Evolutionary conservation across 1,140 invertebrate genomes (phyloP).

Genomic region (Kradibia gibbosae): DNA sequence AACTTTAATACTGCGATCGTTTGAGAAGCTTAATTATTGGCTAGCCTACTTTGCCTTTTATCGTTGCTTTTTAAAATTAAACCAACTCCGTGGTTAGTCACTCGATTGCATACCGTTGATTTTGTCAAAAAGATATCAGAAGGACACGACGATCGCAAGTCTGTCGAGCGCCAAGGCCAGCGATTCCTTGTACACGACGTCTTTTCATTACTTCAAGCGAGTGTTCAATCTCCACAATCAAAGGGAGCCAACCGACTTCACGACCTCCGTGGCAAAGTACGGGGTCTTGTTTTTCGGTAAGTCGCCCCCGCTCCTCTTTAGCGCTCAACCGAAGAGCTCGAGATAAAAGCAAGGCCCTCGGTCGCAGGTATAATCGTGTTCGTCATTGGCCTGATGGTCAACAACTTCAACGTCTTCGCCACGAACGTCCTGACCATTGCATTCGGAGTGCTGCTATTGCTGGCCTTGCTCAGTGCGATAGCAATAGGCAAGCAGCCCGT

Average conservation of each 20-base stretch:
- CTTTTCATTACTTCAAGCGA: constrained; percentile 60
- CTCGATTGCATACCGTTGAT: too few species aligned
- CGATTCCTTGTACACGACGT: constrained; percentile 46
- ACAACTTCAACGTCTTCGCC: constrained; percentile 31
- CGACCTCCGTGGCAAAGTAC: constrained; percentile 75
- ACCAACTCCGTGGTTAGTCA: too few species aligned
- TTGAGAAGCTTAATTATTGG: too few species aligned
- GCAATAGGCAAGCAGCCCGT: constrained; percentile 70
- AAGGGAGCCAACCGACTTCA: constrained; percentile 74
- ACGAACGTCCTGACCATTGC: neutral
- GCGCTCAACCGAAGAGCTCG: neutral
- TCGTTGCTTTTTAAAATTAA: too few species aligned
- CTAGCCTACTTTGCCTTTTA: too few species aligned
- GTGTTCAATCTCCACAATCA: constrained; percentile 77
- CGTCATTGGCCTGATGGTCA: constrained; percentile 45
- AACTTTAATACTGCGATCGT: too few species aligned
- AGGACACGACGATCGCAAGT: constrained; percentile 36
- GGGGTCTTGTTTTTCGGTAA: constrained; percentile 75
- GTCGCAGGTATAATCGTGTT: constrained; percentile 61
- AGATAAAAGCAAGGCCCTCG: neutral
- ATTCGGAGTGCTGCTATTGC: constrained; percentile 57
- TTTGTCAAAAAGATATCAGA: constrained; percentile 61
- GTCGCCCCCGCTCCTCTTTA: neutral
- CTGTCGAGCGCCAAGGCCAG: constrained; percentile 6
- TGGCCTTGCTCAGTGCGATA: constrained; percentile 65